A percentile compares a stretch with the other conserved stretches of the same genome.
Evolutionary conservation across 1,140 invertebrate genomes (phyloP).

Genomic region (Drosophila pandora): DNA sequence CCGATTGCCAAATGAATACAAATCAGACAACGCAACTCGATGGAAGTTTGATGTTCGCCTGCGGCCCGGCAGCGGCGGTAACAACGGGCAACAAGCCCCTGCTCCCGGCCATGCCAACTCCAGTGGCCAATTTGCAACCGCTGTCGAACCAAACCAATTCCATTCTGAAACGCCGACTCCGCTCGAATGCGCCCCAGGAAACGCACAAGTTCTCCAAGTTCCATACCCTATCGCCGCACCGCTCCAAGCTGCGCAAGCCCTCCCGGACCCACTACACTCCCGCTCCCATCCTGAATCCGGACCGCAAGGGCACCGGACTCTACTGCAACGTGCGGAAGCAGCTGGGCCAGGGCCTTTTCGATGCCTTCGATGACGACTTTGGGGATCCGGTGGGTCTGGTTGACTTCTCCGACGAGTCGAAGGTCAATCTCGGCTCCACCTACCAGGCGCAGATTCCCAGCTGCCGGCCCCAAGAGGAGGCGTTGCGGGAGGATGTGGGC

Average conservation of each 20-base stretch:
- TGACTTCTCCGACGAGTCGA: slow-evolving; percentile 82
- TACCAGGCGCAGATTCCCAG: slow-evolving; percentile 94
- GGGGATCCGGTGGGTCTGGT: slow-evolving; percentile 75
- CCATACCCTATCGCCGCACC: slow-evolving; percentile 83
- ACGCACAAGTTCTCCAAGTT: slow-evolving; percentile 78
- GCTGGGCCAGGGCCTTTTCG: slow-evolving; percentile 63
- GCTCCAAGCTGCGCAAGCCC: slow-evolving; percentile 86
- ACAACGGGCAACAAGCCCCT: slow-evolving; percentile 26
- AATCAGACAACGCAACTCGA: slow-evolving; percentile 43
- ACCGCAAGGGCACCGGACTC: slow-evolving; percentile 92
- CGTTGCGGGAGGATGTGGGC: slow-evolving; percentile 68
- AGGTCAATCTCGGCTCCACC: slow-evolving; percentile 95
- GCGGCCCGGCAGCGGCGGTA: slow-evolving; percentile 22
- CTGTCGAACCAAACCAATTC: slow-evolving; percentile 81
- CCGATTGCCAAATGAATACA: slow-evolving; percentile 38
- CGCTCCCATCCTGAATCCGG: slow-evolving; percentile 95
- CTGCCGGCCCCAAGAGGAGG: slow-evolving; percentile 61
- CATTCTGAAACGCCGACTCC: slow-evolving; percentile 81
- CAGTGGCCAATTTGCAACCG: slow-evolving; percentile 62
- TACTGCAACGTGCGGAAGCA: slow-evolving; percentile 85
- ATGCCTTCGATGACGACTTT: slow-evolving; percentile 77
- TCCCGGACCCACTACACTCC: slow-evolving; percentile 92
- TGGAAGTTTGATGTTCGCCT: slow-evolving; percentile 48
- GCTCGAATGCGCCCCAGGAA: slow-evolving; percentile 81
- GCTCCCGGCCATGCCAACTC: slow-evolving; percentile 4